phyloP scores from a whole-genome alignment of 1,140 invertebrate species.

The Magallana angulata region DNA sequence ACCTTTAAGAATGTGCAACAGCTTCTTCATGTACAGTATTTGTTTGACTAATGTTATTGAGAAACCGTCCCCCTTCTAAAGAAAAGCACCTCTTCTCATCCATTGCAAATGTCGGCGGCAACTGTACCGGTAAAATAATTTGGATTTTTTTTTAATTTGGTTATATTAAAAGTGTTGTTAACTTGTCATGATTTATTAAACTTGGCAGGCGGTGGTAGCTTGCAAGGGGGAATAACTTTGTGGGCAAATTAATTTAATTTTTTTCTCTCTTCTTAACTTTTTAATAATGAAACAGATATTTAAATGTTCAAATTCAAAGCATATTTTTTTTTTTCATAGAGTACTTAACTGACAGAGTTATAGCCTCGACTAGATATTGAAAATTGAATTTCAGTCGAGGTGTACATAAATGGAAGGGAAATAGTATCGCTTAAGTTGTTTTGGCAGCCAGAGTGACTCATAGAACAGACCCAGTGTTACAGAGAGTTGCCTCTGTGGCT shows the following conservation, averaged over 20 bases:
- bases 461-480: background rate
- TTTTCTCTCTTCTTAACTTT: too few species aligned
- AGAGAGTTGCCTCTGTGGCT: constrained; percentile 10
- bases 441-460: constrained; percentile 23
- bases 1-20: background rate
- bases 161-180: background rate
- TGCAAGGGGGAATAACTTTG: background rate
- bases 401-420: background rate
- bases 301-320: too few species aligned
- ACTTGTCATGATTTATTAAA: background rate
- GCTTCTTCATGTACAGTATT: background rate
- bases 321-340: too few species aligned
- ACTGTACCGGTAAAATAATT: too few species aligned
- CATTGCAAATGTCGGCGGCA: background rate
- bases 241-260: too few species aligned
- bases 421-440: background rate
- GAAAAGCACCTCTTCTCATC: background rate
- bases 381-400: background rate
- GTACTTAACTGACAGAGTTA: background rate
- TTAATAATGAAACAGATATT: too few species aligned
- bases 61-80: background rate
- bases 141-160: too few species aligned
- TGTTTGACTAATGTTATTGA: background rate
- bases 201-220: background rate
- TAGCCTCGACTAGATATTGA: background rate